These are phyloP conservation scores for Halictus quadricinctus DNA, from an alignment of 2,888 invertebrate genomes.

Conservation along the genomic window DNA sequence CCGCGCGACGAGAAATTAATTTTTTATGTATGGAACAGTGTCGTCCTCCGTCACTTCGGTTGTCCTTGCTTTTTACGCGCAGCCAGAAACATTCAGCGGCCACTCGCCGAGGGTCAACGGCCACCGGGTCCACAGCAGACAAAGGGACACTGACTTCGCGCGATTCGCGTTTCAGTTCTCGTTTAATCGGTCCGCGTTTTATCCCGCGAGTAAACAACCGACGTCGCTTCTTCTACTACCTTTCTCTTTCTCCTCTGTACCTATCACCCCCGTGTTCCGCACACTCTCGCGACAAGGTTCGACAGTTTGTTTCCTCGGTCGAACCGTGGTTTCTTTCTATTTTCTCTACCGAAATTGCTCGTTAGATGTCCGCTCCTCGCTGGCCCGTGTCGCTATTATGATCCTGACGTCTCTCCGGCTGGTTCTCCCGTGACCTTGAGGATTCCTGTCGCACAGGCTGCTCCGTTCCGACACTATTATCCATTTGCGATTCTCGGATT, in stretches of 20 bases:
- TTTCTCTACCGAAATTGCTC: not conserved
- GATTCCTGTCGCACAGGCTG: slow-evolving; percentile 9
- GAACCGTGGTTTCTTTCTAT: not conserved
- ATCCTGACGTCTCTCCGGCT: slow-evolving; percentile 16
- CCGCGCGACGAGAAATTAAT: slow-evolving; percentile 24
- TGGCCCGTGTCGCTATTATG: not conserved
- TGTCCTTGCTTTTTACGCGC: slow-evolving; percentile 7
- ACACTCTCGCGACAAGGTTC: not conserved
- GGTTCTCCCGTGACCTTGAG: slow-evolving; percentile 24
- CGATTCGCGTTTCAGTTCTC: not conserved
- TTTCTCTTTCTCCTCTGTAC: too few species aligned
- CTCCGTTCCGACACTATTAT: not conserved
- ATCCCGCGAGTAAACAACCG: not conserved
- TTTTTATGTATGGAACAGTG: slow-evolving; percentile 3
- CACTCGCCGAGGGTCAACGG: not conserved
- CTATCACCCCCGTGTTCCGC: not conserved
- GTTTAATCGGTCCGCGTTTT: not conserved
- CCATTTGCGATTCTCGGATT: not conserved
- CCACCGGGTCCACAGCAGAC: not conserved
- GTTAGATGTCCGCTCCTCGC: not conserved
- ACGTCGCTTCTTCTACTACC: not conserved
- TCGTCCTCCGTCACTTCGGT: slow-evolving; percentile 11
- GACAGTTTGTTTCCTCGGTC: not conserved
- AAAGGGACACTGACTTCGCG: slow-evolving; percentile 5
- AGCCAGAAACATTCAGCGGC: not conserved